Evolutionary conservation across 2,113 vertebrate genomes (phyloP).

Genomic region (Nesogale talazaci): DNA sequence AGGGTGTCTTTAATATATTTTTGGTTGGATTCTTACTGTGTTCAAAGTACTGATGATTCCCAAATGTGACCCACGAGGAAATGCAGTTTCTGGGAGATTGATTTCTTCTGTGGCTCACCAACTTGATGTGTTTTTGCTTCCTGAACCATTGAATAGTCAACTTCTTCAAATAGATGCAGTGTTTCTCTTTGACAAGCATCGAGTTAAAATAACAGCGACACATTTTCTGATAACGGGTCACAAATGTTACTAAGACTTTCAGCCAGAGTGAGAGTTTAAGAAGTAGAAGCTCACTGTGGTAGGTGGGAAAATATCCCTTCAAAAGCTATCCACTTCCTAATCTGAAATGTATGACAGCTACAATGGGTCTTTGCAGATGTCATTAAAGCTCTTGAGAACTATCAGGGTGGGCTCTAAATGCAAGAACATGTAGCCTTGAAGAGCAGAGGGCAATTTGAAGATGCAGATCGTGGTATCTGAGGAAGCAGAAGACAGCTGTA

Average conservation of each 20-base stretch:
- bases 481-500: too few relatives aligned
- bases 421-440: not conserved
- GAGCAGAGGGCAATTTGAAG: not conserved
- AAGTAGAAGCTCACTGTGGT: too few relatives aligned
- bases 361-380: not conserved
- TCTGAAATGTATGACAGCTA: too few relatives aligned
- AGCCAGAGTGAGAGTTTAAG: too few relatives aligned
- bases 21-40: not conserved
- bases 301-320: too few relatives aligned
- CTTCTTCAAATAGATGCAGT: not conserved
- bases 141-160: not conserved
- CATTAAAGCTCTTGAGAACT: not conserved
- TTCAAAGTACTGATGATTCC: not conserved
- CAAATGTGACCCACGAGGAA: not conserved
- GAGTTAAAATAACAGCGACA: too few relatives aligned
- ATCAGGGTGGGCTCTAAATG: not conserved
- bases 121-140: not conserved
- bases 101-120: not conserved
- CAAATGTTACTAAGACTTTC: too few relatives aligned
- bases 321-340: too few relatives aligned
- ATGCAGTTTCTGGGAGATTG: not conserved
- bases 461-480: not conserved
- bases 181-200: not conserved
- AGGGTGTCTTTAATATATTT: not conserved
- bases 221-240: too few relatives aligned